Percentiles rank a stretch among this genome's conserved stretches.
Evolutionary conservation across 1,140 invertebrate genomes (phyloP).

Genomic region (Eurosta solidaginis): DNA sequence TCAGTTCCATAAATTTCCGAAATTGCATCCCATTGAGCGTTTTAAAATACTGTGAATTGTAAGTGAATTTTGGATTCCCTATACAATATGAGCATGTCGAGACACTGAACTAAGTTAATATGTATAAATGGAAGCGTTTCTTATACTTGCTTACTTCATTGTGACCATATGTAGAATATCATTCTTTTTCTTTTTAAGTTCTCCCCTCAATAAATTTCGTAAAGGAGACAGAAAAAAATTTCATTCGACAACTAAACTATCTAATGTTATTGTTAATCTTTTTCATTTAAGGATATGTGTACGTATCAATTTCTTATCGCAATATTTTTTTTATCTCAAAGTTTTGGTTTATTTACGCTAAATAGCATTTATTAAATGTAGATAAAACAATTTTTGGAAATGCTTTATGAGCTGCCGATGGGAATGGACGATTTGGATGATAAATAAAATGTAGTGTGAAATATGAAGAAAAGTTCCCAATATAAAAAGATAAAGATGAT

Average conservation of each 20-base stretch:
- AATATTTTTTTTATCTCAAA: slow-evolving; percentile 9
- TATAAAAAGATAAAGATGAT: no score
- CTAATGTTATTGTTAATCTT: slow-evolving; percentile 37
- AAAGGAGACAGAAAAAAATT: background rate
- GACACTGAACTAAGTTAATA: no score
- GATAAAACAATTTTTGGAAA: background rate
- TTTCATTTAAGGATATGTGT: slow-evolving; percentile 55
- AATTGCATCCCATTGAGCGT: background rate
- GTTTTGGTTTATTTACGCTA: background rate
- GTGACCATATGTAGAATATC: background rate
- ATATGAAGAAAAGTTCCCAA: no score
- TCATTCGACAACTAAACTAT: slow-evolving; percentile 36
- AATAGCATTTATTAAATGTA: background rate
- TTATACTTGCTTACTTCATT: background rate
- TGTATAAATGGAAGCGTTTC: slow-evolving; percentile 20
- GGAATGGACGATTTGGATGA: background rate
- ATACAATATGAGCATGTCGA: no score
- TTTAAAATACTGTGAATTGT: no score
- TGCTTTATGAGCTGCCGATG: background rate
- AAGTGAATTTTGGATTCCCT: no score
- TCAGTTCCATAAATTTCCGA: background rate
- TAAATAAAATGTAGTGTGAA: no score
- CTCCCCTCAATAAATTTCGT: background rate
- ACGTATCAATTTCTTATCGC: slow-evolving; percentile 44
- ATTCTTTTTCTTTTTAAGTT: background rate